Conservation (phyloP, 1,140 invertebrate genomes). For the Camponotus floridanus region DNA sequence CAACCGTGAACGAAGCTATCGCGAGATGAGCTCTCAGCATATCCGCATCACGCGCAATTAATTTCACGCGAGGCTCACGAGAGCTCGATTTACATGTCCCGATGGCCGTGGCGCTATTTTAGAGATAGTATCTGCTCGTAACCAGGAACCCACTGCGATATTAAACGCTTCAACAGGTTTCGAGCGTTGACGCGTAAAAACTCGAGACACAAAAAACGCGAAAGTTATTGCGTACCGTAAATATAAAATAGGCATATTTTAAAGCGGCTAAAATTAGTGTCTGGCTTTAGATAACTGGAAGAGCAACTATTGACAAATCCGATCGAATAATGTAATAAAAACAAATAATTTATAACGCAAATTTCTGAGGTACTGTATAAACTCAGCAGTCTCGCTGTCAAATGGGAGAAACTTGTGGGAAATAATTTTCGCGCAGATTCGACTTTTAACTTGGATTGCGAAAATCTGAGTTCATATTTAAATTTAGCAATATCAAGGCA, state of each 20-base stretch:
- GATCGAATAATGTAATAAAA: not conserved
- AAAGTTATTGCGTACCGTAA: not conserved
- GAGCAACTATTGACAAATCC: not conserved
- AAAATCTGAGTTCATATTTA: conserved; percentile 1
- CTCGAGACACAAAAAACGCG: conserved; percentile 24
- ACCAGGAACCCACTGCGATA: conserved; percentile 64
- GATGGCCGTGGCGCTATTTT: conserved; percentile 71
- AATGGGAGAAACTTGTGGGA: not conserved
- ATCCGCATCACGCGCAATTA: conserved; percentile 75
- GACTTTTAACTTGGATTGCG: not conserved
- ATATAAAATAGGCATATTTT: conserved; percentile 10
- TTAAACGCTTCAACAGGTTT: conserved; percentile 68
- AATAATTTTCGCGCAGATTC: not conserved
- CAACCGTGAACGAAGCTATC: conserved; percentile 17
- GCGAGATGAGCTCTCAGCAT: conserved; percentile 40
- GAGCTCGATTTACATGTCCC: conserved; percentile 76
- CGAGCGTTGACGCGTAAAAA: conserved; percentile 34
- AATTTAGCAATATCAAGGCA: not conserved
- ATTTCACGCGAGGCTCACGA: conserved; percentile 71
- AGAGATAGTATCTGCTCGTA: conserved; percentile 69
- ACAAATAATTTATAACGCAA: not conserved
- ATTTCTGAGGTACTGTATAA: not conserved
- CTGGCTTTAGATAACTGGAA: not conserved
- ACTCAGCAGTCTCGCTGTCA: not conserved
- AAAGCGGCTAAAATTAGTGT: not conserved